A percentile compares a stretch with the other conserved stretches of the same genome.
Evolutionary conservation across 2,113 vertebrate species (phyloP).

Genomic region (Isichthys henryi): DNA sequence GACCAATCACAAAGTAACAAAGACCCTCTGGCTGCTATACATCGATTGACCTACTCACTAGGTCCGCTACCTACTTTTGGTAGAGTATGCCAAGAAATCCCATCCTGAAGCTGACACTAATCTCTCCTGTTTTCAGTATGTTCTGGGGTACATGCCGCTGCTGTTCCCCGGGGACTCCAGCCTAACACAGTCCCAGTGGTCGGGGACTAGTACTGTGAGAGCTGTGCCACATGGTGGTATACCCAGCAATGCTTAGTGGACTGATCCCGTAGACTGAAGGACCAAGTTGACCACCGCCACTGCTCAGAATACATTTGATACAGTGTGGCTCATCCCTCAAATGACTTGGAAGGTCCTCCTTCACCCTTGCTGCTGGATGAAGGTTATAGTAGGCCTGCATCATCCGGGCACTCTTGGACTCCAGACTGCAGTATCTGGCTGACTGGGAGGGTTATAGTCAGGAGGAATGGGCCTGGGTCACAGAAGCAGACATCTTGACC

Average conservation of each 20-base stretch:
- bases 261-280: neutral
- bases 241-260: neutral
- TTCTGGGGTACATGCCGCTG: neutral
- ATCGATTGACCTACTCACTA: neutral
- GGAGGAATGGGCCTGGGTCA: neutral
- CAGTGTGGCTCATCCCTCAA: neutral
- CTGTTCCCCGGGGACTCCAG: neutral
- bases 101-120: neutral
- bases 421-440: neutral
- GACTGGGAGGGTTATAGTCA: neutral
- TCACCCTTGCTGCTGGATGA: neutral
- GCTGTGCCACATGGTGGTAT: neutral
- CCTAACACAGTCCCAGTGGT: neutral
- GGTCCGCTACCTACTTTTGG: neutral
- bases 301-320: neutral
- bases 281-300: neutral
- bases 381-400: neutral
- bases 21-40: neutral
- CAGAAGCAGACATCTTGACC: neutral
- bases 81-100: neutral
- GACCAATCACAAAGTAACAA: neutral
- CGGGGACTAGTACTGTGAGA: neutral
- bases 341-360: neutral
- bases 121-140: neutral
- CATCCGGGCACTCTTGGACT: neutral